phyloP scores from a whole-genome alignment of 2,113 vertebrate species.

The Urocolius indicus region DNA sequence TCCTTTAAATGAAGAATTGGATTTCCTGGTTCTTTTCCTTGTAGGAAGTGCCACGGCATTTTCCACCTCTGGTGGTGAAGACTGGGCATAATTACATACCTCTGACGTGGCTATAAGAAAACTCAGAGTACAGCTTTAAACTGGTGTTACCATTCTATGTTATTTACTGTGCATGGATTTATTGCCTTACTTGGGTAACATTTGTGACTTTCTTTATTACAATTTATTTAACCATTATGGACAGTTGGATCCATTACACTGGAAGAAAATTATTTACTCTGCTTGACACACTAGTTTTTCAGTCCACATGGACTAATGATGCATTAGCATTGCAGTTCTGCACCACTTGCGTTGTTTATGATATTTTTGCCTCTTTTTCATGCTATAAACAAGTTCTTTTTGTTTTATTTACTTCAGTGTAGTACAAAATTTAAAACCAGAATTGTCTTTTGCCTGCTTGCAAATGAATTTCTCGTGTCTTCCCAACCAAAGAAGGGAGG shows the following conservation, averaged over 20 bases:
- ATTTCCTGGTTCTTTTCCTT: not conserved
- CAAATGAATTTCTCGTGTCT: not conserved
- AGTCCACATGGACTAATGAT: not conserved
- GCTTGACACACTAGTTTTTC: not conserved
- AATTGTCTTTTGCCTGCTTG: not conserved
- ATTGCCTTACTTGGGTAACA: not conserved
- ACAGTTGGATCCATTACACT: not conserved
- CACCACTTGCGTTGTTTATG: not conserved
- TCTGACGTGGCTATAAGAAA: not conserved
- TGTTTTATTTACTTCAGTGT: not conserved
- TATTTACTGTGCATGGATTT: not conserved
- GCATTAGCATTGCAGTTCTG: not conserved
- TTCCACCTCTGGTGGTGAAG: not conserved
- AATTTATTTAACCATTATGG: not conserved
- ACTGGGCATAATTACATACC: not conserved
- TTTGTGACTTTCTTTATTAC: conserved; percentile 3
- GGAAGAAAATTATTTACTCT: not conserved
- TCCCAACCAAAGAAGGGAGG: not conserved
- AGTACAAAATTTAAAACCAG: not conserved
- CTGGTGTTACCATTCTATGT: not conserved
- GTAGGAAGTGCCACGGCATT: not conserved
- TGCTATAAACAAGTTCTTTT: not conserved
- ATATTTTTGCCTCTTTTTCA: not conserved
- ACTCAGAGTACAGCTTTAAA: not conserved
- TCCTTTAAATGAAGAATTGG: not conserved